Percentiles rank a stretch among this genome's conserved stretches.
These are phyloP conservation scores for Archilochus colubris DNA, from an alignment of 2,113 vertebrate species.

Conservation along the genomic window DNA sequence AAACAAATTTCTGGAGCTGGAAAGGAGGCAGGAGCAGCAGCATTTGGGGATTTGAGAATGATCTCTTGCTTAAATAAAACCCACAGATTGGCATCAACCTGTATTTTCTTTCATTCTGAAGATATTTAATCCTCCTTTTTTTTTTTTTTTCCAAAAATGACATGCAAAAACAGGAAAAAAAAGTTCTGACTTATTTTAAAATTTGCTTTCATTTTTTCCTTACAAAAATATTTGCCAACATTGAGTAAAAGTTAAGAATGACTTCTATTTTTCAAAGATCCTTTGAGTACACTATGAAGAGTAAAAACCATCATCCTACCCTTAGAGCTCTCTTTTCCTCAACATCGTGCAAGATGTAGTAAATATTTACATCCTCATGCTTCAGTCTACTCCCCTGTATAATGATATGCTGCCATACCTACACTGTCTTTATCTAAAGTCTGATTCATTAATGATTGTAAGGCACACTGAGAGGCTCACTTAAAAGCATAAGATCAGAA, in stretches of 20 bases:
- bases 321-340: constrained; percentile 15
- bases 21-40: background rate
- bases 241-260: background rate
- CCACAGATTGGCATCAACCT: background rate
- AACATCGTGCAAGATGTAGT: background rate
- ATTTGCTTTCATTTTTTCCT: background rate
- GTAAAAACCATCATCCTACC: constrained; percentile 15
- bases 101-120: background rate
- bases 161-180: background rate
- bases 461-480: constrained; percentile 28
- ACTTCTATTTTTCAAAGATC: background rate
- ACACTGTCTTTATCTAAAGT: constrained; percentile 42
- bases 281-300: background rate
- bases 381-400: constrained; percentile 36
- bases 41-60: background rate
- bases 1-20: background rate
- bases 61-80: background rate
- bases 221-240: background rate
- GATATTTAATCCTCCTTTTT: background rate
- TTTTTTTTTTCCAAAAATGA: background rate
- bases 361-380: constrained; percentile 47
- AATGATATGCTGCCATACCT: constrained; percentile 63
- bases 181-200: background rate
- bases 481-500: constrained; percentile 40
- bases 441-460: constrained; percentile 56